Conservation (phyloP, 2,888 invertebrate genomes). For the Andrena camellia region DNA sequence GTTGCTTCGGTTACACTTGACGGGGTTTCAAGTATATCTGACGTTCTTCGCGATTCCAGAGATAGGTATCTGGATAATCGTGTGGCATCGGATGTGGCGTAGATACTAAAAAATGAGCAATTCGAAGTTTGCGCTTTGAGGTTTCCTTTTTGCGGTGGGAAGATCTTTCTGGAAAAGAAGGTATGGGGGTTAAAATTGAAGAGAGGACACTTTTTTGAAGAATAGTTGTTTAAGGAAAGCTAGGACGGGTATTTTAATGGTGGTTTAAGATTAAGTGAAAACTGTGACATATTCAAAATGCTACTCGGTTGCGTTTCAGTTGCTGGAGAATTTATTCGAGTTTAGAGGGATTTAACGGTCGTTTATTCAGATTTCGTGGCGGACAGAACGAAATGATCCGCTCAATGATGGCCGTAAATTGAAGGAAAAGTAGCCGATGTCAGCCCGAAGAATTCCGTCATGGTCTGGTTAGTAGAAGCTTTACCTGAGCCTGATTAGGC, state of each 20-base stretch:
- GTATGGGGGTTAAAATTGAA: background rate
- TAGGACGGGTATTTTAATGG: background rate
- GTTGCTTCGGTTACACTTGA: background rate
- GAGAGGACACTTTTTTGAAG: background rate
- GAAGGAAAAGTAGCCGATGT: constrained; percentile 38
- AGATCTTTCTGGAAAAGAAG: background rate
- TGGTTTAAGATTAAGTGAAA: background rate
- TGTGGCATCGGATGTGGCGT: no score
- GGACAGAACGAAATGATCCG: constrained; percentile 29
- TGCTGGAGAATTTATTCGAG: background rate
- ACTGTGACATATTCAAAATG: background rate
- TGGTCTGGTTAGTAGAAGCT: constrained; percentile 27
- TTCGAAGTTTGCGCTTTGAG: no score
- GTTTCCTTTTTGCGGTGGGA: no score
- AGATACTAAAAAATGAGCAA: no score
- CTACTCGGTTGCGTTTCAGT: background rate
- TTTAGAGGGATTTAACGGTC: background rate
- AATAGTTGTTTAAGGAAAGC: background rate
- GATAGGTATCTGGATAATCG: no score
- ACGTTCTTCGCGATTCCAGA: no score
- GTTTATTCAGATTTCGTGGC: constrained; percentile 13
- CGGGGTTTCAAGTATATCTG: no score
- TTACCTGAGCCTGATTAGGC: constrained; percentile 71
- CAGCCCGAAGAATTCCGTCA: constrained; percentile 48
- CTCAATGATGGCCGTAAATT: constrained; percentile 52